phyloP scores from a whole-genome alignment of 2,888 invertebrate species.

The Micoletzkya japonica region DNA sequence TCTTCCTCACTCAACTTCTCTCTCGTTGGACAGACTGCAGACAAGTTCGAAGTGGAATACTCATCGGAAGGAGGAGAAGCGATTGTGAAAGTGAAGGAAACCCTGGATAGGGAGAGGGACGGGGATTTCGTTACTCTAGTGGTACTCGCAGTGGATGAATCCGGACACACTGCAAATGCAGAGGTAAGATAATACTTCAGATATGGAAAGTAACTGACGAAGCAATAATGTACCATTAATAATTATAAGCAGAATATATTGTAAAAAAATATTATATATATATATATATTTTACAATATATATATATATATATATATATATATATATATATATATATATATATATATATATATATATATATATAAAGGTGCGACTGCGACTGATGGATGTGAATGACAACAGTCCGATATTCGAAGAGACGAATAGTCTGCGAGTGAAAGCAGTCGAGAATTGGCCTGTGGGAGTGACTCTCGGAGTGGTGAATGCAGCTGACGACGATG shows the following conservation, averaged over 20 bases:
- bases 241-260: background rate
- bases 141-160: conserved; percentile 1
- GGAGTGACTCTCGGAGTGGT: background rate
- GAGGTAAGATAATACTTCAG: background rate
- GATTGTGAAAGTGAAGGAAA: conserved; percentile 2
- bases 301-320: too few species aligned
- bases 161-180: conserved; percentile 10
- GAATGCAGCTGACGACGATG: conserved; percentile 3
- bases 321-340: too few species aligned
- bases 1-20: background rate
- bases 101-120: conserved; percentile 16
- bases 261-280: background rate
- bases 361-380: conserved; percentile 3
- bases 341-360: too few species aligned
- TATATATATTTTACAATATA: too few species aligned
- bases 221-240: background rate
- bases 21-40: conserved; percentile 9
- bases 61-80: conserved; percentile 5
- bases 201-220: background rate
- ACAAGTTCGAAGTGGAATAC: conserved; percentile 5
- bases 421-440: background rate
- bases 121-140: conserved; percentile 5
- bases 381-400: conserved; percentile 25
- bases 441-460: conserved; percentile 17
- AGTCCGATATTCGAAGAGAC: background rate